Evolutionary conservation across 1,140 invertebrate genomes (phyloP).

Genomic region (roundworm (Caenorhabditis elegans)): WBcel235 BX284605.5:20582501-20583000

Average conservation of each 20-base stretch:
- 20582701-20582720: slow-evolving; percentile 72
- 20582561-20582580: slow-evolving; percentile 83
- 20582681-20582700: slow-evolving; percentile 84
- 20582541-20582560: slow-evolving; percentile 72
- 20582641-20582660: slow-evolving; percentile 94
- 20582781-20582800: too few species aligned
- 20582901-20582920: slow-evolving; percentile 76
- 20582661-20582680: slow-evolving; percentile 97
- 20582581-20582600: slow-evolving; percentile 95
- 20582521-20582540: slow-evolving; percentile 63
- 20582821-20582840: slow-evolving; percentile 55
- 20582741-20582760: too few species aligned
- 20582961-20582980: too few species aligned
- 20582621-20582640: slow-evolving; percentile 89
- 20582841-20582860: slow-evolving; percentile 59
- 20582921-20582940: slow-evolving; percentile 76
- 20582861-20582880: slow-evolving; percentile 75
- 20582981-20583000: too few species aligned
- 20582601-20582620: slow-evolving; percentile 85
- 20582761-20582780: too few species aligned
- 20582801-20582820: background rate
- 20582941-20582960: background rate
- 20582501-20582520: too few species aligned
- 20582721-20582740: too few species aligned
- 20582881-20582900: slow-evolving; percentile 94